A percentile compares a stretch with the other conserved stretches of the same genome.
phyloP scores from a whole-genome alignment of 2,888 invertebrate species.

The Alentia gelatinosa region DNA sequence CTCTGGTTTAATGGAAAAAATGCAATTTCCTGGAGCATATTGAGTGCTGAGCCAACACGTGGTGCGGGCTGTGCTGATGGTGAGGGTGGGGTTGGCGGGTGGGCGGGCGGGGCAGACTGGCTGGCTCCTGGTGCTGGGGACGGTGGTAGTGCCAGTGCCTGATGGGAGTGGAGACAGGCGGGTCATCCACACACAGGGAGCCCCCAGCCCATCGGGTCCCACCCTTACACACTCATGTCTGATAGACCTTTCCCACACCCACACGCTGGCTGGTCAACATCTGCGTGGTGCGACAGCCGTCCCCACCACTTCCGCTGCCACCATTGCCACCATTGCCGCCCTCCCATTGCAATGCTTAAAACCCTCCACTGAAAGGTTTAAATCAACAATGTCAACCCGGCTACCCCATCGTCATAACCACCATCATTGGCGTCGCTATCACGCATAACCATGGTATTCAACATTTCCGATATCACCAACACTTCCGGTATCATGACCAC shows the following conservation, averaged over 20 bases:
- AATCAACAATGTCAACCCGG: background rate
- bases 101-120: constrained; percentile 14
- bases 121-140: background rate
- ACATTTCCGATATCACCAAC: background rate
- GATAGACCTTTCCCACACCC: background rate
- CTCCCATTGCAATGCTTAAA: background rate
- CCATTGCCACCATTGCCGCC: background rate
- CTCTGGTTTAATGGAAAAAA: constrained; percentile 53
- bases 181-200: background rate
- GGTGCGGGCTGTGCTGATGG: background rate
- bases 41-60: constrained; percentile 55
- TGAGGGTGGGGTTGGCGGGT: too few species aligned
- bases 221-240: background rate
- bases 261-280: background rate
- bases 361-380: background rate
- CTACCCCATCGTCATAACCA: background rate
- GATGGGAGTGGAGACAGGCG: background rate
- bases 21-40: constrained; percentile 53
- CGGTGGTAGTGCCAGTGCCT: too few species aligned
- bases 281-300: background rate
- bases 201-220: background rate
- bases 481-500: background rate
- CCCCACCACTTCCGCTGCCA: background rate
- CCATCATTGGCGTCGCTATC: background rate
- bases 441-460: background rate